A percentile compares a stretch with the other conserved stretches of the same genome.
Evolutionary conservation across 2,113 vertebrate species (phyloP).

Genomic region (Psittacula cyanocephala): DNA sequence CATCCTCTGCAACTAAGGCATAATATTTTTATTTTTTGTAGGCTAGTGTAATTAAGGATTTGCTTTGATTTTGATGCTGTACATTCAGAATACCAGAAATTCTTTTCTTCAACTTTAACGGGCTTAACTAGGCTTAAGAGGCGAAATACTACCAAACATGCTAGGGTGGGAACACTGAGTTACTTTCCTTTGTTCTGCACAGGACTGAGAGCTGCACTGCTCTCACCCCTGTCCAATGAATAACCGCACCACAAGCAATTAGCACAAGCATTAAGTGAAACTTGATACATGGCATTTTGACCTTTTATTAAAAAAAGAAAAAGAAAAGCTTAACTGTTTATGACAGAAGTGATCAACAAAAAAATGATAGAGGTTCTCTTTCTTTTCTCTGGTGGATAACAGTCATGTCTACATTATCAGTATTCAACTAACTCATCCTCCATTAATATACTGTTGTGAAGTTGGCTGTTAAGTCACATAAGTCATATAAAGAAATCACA

Average conservation of each 20-base stretch:
- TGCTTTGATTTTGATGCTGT: background rate
- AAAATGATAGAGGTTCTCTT: background rate
- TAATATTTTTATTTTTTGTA: background rate
- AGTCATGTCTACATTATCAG: background rate
- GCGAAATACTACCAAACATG: fast-evolving
- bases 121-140: background rate
- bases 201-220: background rate
- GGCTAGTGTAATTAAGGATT: background rate
- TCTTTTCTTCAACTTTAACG: background rate
- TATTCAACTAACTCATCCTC: background rate
- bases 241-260: background rate
- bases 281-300: background rate
- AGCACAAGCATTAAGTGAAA: background rate
- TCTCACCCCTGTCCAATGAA: background rate
- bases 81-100: background rate
- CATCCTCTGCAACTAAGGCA: background rate
- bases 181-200: background rate
- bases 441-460: background rate
- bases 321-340: background rate
- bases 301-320: background rate
- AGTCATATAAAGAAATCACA: background rate
- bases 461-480: background rate
- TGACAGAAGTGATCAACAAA: background rate
- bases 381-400: background rate
- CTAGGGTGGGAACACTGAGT: background rate